phyloP scores from a whole-genome alignment of 2,888 invertebrate genomes.

The Apeira syringaria region DNA sequence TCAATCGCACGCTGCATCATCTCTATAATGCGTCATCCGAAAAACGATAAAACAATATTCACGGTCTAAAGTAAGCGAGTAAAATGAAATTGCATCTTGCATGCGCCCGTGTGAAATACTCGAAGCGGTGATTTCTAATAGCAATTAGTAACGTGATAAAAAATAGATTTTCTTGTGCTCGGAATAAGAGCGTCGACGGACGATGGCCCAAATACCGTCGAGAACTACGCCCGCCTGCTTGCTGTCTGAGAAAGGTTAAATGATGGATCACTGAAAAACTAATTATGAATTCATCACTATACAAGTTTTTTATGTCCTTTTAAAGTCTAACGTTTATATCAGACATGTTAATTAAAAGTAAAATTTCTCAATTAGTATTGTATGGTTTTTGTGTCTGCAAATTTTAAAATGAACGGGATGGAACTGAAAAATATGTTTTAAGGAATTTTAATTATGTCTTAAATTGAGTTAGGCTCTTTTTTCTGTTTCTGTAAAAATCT shows the following conservation, averaged over 20 bases:
- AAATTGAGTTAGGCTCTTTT: no score
- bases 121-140: slow-evolving; percentile 44
- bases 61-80: slow-evolving; percentile 24
- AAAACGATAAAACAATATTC: slow-evolving; percentile 29
- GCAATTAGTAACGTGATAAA: slow-evolving; percentile 59
- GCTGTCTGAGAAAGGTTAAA: slow-evolving; percentile 16
- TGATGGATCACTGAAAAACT: slow-evolving; percentile 13
- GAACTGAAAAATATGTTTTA: no score
- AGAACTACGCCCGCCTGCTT: slow-evolving; percentile 2
- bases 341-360: no score
- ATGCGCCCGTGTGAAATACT: slow-evolving; percentile 38
- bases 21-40: slow-evolving; percentile 21
- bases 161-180: slow-evolving; percentile 66
- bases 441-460: no score
- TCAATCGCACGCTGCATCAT: slow-evolving; percentile 28
- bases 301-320: no score
- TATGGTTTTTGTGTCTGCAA: no score
- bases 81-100: slow-evolving; percentile 56
- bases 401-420: no score
- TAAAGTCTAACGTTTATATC: no score
- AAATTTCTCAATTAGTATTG: no score
- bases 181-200: slow-evolving; percentile 41
- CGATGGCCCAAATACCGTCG: slow-evolving; percentile 66
- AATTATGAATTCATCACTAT: background rate
- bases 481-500: no score